A percentile compares a stretch with the other conserved stretches of the same genome.
phyloP scores from a whole-genome alignment of 2,797 vertebrate genomes.

The Fistularia commersonii region DNA sequence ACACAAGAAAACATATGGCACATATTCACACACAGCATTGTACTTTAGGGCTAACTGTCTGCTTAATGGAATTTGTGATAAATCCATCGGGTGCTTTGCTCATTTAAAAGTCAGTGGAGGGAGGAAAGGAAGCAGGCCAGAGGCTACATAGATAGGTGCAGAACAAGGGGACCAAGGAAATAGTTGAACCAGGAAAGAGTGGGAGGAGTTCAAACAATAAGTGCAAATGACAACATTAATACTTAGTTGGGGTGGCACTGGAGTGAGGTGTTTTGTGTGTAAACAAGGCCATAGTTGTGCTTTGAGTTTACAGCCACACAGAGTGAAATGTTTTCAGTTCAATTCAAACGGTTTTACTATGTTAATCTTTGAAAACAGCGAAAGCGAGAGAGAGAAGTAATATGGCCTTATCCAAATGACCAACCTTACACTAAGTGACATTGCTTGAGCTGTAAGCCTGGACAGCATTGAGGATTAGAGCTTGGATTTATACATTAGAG shows the following conservation, averaged over 20 bases:
- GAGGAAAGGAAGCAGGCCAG: conserved; percentile 24
- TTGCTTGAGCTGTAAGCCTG: conserved; percentile 13
- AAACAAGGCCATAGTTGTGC: conserved; percentile 40
- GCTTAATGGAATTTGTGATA: conserved; percentile 53
- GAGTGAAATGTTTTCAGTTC: conserved; percentile 6
- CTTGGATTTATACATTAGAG: conserved; percentile 2
- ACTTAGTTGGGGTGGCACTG: conserved; percentile 28
- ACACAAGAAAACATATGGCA: too few relatives aligned
- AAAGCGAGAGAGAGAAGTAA: not conserved
- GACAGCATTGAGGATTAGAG: not conserved
- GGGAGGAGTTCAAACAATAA: conserved; percentile 27
- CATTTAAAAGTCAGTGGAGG: conserved; percentile 58
- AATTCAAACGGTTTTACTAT: conserved; percentile 10
- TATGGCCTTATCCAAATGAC: conserved; percentile 8
- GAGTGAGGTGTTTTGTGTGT: conserved; percentile 25
- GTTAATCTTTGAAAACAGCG: conserved; percentile 6
- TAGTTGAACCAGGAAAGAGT: conserved; percentile 18
- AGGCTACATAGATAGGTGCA: conserved; percentile 21
- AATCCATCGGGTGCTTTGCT: conserved; percentile 45
- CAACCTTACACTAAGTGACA: conserved; percentile 1
- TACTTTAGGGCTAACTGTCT: conserved; percentile 42
- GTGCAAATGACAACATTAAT: conserved; percentile 46
- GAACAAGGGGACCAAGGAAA: conserved; percentile 25
- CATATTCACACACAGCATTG: conserved; percentile 10
- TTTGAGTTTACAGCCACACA: conserved; percentile 26